These are phyloP conservation scores for Sarcophilus harrisii DNA, from an alignment of 2,797 vertebrate genomes.

Conservation along the genomic window DNA sequence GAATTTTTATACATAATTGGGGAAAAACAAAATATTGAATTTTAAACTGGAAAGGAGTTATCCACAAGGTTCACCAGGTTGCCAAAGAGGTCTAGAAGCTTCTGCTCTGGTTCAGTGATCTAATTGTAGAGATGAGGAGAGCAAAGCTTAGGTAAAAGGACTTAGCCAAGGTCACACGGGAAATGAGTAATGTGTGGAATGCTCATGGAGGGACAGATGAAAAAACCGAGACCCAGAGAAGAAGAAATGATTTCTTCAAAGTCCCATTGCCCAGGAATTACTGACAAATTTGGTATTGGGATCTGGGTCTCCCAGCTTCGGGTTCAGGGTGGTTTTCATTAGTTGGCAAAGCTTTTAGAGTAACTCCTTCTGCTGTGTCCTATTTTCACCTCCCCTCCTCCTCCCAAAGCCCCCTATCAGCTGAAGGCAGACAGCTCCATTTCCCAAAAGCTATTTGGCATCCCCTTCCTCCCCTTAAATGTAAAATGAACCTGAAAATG, in stretches of 20 bases:
- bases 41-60: neutral
- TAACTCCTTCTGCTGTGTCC: neutral
- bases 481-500: neutral
- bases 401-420: neutral
- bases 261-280: neutral
- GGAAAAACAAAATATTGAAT: neutral
- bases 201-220: neutral
- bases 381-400: accelerated
- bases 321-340: neutral
- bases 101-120: neutral
- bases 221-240: constrained; percentile 12
- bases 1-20: neutral
- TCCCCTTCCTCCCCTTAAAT: neutral
- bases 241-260: neutral
- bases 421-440: neutral
- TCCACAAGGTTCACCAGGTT: neutral
- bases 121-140: neutral
- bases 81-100: neutral
- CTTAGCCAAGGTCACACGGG: neutral
- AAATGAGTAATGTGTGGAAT: neutral
- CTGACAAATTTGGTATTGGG: neutral
- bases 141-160: neutral
- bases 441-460: constrained; percentile 4
- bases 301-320: neutral
- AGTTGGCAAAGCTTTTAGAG: neutral